These are phyloP conservation scores for Timema podura DNA, from an alignment of 2,888 invertebrate species.

Conservation along the genomic window DNA sequence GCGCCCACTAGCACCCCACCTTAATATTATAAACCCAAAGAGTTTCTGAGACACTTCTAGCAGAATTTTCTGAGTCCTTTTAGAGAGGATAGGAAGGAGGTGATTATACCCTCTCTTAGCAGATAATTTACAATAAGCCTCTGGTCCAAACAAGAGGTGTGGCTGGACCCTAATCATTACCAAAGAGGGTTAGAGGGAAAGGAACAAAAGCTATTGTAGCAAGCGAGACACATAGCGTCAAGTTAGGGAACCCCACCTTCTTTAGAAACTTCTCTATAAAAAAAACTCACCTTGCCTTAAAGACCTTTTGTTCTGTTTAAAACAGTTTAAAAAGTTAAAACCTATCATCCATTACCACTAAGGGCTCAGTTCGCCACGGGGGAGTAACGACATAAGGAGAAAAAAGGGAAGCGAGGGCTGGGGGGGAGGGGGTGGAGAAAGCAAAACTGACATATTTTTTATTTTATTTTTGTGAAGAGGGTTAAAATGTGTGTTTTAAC, in stretches of 20 bases:
- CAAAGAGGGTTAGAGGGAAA: background rate
- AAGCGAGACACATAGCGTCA: background rate
- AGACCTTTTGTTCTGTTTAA: slow-evolving; percentile 22
- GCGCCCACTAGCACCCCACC: no score
- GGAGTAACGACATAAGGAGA: background rate
- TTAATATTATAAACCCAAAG: no score
- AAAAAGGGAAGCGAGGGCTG: background rate
- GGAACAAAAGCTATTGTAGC: slow-evolving; percentile 14
- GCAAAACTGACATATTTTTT: background rate
- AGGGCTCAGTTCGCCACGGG: slow-evolving; percentile 9
- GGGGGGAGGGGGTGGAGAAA: background rate
- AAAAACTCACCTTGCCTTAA: background rate
- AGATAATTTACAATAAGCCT: slow-evolving; percentile 13
- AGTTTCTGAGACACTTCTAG: no score
- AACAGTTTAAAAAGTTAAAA: slow-evolving; percentile 24
- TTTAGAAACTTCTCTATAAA: no score
- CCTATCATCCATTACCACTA: slow-evolving; percentile 23
- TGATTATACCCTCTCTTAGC: no score
- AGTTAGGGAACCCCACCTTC: no score
- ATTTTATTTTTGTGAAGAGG: background rate
- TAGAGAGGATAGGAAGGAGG: no score
- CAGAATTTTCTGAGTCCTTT: no score
- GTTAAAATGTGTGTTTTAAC: slow-evolving; percentile 12
- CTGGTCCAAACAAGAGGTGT: slow-evolving; percentile 5
- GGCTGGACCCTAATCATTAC: slow-evolving; percentile 7